Base-by-base conservation (phyloP, 2,113 vertebrate genomes). In the Myocastor coypus region DNA sequence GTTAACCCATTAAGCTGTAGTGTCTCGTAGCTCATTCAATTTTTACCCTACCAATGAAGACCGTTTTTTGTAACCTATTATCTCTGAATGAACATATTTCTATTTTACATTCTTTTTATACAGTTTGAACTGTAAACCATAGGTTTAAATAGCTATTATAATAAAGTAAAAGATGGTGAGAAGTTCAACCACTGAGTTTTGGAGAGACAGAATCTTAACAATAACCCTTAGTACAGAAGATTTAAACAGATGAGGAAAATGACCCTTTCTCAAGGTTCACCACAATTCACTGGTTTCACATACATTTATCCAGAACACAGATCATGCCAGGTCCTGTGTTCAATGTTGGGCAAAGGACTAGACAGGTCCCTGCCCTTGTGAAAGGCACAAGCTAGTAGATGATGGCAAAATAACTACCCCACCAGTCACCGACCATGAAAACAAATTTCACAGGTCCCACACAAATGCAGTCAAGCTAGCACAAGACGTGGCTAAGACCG, bases 71-170 rank as follows among this genome's bases (percentile, higher is more conserved):
- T 50, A 71, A 42, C 73, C 52, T 93, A 30, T 61, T 87, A 78
- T 12, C 55, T 82, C 20, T 68, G 55, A 82, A 94, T 46, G 61
- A 64, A 93, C 34, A 87, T 12, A 85, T 3, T 66, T 92, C 81
- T 42, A 85, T 30, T 91, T 71, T 80, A 80, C 95, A 87, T 78
- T 59, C n/a, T 32, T 92, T 87, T 50, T 61, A 10, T 61, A 66
- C 1, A 13, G n/a, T 73, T 87, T 87, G 32, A 92, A 68, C 55
- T 80, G 85, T 46, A 83, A 87, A 88, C 11, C 9, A 55, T 40
- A 32, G 37, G 14, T 85, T 5, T 68, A 42, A 66, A 57, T 84
- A 94, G 69, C 20, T 78, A 63, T 50, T 57, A 85, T 19, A 57
- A 57, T 42, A 42, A 75, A 83, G 69, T 80, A 55, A 63, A 89